These are phyloP conservation scores for Lithophane ornitopus DNA, from an alignment of 2,888 invertebrate species.

Conservation along the genomic window DNA sequence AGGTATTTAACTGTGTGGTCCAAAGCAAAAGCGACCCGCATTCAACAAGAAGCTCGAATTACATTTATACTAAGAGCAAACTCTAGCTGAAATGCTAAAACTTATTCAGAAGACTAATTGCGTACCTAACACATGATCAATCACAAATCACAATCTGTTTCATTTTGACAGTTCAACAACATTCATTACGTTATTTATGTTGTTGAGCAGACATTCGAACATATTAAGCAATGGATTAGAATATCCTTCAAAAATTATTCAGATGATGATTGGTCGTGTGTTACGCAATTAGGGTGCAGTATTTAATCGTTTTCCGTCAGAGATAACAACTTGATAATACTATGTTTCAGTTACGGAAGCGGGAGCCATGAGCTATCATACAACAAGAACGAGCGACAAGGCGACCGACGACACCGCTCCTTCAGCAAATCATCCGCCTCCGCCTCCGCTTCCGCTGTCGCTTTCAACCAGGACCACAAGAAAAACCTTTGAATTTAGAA, in stretches of 20 bases:
- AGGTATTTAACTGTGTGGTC: background rate
- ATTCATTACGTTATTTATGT: no score
- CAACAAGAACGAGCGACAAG: conserved; percentile 69
- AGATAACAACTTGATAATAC: background rate
- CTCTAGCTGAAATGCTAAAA: background rate
- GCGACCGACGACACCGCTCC: conserved; percentile 67
- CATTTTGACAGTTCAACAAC: no score
- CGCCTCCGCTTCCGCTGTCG: conserved; percentile 71
- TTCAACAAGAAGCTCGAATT: background rate
- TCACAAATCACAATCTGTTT: no score
- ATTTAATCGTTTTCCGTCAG: no score
- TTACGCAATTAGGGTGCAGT: background rate
- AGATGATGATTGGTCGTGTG: no score
- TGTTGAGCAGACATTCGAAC: no score
- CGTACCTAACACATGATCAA: no score
- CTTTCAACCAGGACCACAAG: conserved; percentile 66
- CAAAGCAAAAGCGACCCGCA: conserved; percentile 3
- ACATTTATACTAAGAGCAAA: background rate
- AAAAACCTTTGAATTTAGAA: conserved; percentile 49
- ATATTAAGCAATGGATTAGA: no score
- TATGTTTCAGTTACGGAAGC: conserved; percentile 66
- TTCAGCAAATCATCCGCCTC: conserved; percentile 73
- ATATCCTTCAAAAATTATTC: no score
- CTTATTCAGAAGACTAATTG: no score
- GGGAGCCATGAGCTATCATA: conserved; percentile 73